Evolutionary conservation across 1,140 invertebrate species (phyloP).

Genomic region (Stenopsyche tienmushanensis): DNA sequence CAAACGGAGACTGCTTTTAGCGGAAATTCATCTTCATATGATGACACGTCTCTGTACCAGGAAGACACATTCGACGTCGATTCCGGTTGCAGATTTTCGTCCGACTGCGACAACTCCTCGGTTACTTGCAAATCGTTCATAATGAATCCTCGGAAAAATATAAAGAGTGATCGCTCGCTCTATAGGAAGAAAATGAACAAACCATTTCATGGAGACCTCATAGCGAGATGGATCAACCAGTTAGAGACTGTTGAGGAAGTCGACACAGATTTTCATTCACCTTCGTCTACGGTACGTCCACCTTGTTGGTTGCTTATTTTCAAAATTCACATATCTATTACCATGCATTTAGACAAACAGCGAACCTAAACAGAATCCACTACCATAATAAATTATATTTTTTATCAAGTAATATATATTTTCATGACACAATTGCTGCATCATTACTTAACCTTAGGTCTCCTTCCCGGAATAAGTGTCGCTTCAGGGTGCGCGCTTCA

Average conservation of each 20-base stretch:
- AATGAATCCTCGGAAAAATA: slow-evolving; percentile 12
- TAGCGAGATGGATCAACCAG: slow-evolving; percentile 37
- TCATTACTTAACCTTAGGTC: too few relatives aligned
- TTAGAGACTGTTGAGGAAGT: slow-evolving; percentile 40
- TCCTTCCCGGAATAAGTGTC: too few relatives aligned
- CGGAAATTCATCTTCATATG: slow-evolving; percentile 25
- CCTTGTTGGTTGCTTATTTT: not conserved
- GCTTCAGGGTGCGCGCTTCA: too few relatives aligned
- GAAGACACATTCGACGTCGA: slow-evolving; percentile 31
- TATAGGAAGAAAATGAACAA: slow-evolving; percentile 26
- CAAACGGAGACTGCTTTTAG: not conserved
- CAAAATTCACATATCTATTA: slow-evolving; percentile 5
- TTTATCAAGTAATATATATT: too few relatives aligned
- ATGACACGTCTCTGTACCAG: slow-evolving; percentile 32
- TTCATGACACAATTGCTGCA: too few relatives aligned
- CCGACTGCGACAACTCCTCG: slow-evolving; percentile 23
- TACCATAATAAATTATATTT: too few relatives aligned
- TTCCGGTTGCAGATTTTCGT: slow-evolving; percentile 30
- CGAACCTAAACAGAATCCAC: too few relatives aligned
- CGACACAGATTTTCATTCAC: slow-evolving; percentile 38
- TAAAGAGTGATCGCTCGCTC: not conserved
- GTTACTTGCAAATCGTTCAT: slow-evolving; percentile 30
- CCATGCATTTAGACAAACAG: too few relatives aligned
- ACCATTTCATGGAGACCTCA: slow-evolving; percentile 28
- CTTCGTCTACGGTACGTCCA: slow-evolving; percentile 33